A percentile compares a stretch with the other conserved stretches of the same genome.
These are phyloP conservation scores for Drosophila novamexicana DNA, from an alignment of 1,140 invertebrate species.

Conservation along the genomic window DNA sequence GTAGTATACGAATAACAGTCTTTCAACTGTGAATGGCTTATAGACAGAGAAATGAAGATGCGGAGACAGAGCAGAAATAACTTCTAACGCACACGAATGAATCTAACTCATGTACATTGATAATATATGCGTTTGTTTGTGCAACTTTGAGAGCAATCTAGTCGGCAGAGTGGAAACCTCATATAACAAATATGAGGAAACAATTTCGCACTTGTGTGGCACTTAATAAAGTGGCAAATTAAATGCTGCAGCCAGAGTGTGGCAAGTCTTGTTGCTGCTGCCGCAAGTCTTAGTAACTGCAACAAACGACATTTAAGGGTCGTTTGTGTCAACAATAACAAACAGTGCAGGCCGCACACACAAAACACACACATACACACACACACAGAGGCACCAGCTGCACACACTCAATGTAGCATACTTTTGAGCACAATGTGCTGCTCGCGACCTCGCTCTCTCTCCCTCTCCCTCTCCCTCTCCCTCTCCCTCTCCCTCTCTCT, in stretches of 20 bases:
- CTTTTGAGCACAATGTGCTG: constrained; percentile 23
- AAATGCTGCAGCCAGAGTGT: constrained; percentile 14
- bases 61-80: too few relatives aligned
- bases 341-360: constrained; percentile 11
- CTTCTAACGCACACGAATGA: background rate
- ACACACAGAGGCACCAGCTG: constrained; percentile 12
- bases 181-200: background rate
- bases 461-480: background rate
- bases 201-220: constrained; percentile 9
- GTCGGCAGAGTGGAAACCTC: background rate
- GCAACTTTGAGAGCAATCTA: background rate
- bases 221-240: constrained; percentile 38
- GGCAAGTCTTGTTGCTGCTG: constrained; percentile 14
- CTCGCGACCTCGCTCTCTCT: background rate
- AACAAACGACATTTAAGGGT: constrained; percentile 44
- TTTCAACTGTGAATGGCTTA: too few relatives aligned
- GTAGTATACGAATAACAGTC: too few relatives aligned
- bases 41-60: too few relatives aligned
- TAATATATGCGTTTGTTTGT: background rate
- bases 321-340: constrained; percentile 50
- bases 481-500: background rate
- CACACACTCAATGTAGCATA: constrained; percentile 31
- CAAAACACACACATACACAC: constrained; percentile 3
- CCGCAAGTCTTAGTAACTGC: constrained; percentile 29
- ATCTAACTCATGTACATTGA: background rate